Base-by-base conservation (phyloP, 2,888 invertebrate species). In the Archips crataeganus region DNA sequence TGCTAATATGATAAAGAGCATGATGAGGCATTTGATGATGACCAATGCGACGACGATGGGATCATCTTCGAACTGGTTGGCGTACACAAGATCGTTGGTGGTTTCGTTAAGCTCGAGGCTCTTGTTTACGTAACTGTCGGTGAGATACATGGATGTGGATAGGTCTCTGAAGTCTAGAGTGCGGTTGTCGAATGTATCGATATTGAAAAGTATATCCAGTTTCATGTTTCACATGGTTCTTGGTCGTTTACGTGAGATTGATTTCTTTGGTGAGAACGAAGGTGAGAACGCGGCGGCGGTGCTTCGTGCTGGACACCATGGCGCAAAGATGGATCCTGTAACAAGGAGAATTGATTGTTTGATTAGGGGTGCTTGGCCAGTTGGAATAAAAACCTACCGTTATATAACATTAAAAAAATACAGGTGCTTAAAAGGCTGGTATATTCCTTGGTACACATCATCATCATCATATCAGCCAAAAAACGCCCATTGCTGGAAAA, bases 1-100 rank as follows among this genome's bases (percentile, higher is more conserved):
- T 62, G 98, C 97, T 66, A 98, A 88, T 77, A 99, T 98, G 76
- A 99, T 98, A 82, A 97, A 96, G 57, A 97, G 95, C 98, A 98
- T 98, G 67, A 98, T 97, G 36, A 97, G 95, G 77, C 96, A 96
- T 94, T 97, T 98, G 75, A 97, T 82, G 36, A 96, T 90, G 77
- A 96, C 90, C 62, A 96, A 79, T 75, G 96, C 91, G 54, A 96
- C 94, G 66, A 96, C 91, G 87, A 97, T 94, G 67, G 94, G 88
- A 2, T 92, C 90, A 51, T 91, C 90, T 65, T 86, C 79, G 67
- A 93, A 93, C 62, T 90, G 91, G 70, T 92, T 93, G 2, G 87
- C 82, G 79, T 89, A 93, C 0, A 92, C 87, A 45, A 91, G 77
- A 51, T 93, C 92, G 74, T 88, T 90, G 0, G 85, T 87, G 0